Percentiles rank a stretch among this genome's conserved stretches.
Conservation (phyloP, 2,113 vertebrate species). For the Zosterops pallidus region DNA sequence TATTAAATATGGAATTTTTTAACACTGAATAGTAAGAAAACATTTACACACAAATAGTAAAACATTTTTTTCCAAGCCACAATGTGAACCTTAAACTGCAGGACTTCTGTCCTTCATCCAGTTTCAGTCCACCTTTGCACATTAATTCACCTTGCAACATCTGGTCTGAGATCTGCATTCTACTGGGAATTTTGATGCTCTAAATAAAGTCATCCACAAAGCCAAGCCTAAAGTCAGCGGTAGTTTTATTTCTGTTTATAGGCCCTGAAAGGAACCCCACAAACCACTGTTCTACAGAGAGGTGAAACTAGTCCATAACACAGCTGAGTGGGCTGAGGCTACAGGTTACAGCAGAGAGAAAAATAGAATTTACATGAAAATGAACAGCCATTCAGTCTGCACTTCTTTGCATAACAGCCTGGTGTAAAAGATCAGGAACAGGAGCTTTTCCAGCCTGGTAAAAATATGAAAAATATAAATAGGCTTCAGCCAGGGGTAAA, state of each 20-base stretch:
- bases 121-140: not conserved
- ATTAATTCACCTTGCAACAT: not conserved
- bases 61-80: not conserved
- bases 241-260: slow-evolving; percentile 8
- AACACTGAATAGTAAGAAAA: not conserved
- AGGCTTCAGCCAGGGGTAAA: not conserved
- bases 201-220: not conserved
- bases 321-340: not conserved
- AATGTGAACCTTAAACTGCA: not conserved
- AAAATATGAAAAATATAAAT: not conserved
- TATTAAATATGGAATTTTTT: not conserved
- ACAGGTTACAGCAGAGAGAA: not conserved
- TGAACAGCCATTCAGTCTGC: not conserved
- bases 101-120: not conserved
- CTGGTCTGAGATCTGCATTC: not conserved
- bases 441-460: not conserved
- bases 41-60: not conserved
- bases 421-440: not conserved
- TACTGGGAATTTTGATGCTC: not conserved
- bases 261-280: not conserved
- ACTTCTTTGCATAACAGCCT: not conserved
- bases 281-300: not conserved
- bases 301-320: not conserved
- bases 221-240: not conserved
- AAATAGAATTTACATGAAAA: not conserved